Base-by-base conservation (phyloP, 2,113 vertebrate species). In the Sinocyclocheilus grahami region DNA sequence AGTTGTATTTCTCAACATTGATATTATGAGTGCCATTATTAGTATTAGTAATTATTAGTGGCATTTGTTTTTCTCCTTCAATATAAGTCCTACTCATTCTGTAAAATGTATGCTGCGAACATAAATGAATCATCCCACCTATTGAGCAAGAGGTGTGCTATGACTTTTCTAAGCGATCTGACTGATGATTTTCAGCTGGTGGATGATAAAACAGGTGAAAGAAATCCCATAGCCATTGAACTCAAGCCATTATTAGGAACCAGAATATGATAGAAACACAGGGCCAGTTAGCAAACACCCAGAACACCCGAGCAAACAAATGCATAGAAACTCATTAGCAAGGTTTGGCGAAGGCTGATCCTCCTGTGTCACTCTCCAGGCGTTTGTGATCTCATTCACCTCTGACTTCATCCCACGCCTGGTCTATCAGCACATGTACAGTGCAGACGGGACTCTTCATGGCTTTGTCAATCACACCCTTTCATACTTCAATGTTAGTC, bases 401-500 rank as follows among this genome's bases (percentile, higher is more conserved):
- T 99, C 98, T 0, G 97, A 99, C 95, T 99, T 99, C 95, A 98
- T 99, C 93, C 98, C 98, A 20, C 96, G 98, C 85, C 95, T 99
- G 88, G 98, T 99, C 83, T 99, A 99, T 93, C 96, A 97, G 88
- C 96, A 98, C 91, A 96, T 96, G 92, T 99, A 99, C 96, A 99
- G 98, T 88, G 89, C 93, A 33, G 95, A 97, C 9, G 97, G 97
- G 86, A 96, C 96, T 89, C 96, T 99, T 96, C 96, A 97, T 1
- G 98, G 98, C 94, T 99, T 99, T 69, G 92, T 99, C 89, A 96
- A 97, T 92, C 97, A 99, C 95, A 97, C 96, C 0, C 95, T 99
- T 51, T 97, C 98, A 79, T 97, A 95, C 92, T 99, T 99, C 93
- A 98, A 99, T 46, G 97, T 98, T 92, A 97, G 93, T 2, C 95